A percentile compares a stretch with the other conserved stretches of the same genome.
These are phyloP conservation scores for Antheraea assamensis DNA, from an alignment of 2,888 invertebrate species.

Conservation along the genomic window DNA sequence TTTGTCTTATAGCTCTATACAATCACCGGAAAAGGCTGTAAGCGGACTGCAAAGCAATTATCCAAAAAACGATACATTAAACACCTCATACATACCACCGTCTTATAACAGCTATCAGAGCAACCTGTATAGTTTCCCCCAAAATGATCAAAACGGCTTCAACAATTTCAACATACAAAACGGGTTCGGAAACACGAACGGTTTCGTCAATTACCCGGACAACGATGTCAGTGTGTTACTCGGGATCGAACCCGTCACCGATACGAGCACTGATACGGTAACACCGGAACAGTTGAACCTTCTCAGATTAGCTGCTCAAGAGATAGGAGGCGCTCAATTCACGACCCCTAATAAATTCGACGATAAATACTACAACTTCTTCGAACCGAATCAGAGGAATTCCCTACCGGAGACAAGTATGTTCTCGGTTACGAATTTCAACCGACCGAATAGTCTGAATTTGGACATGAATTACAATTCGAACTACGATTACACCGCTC, in stretches of 20 bases:
- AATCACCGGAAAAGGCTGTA: conserved; percentile 67
- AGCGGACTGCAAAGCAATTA: conserved; percentile 54
- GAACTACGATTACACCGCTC: conserved; percentile 59
- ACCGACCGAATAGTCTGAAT: conserved; percentile 69
- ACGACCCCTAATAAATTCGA: conserved; percentile 64
- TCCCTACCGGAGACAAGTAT: conserved; percentile 68
- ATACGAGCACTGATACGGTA: conserved; percentile 53
- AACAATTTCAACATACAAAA: conserved; percentile 64
- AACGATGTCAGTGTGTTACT: conserved; percentile 60
- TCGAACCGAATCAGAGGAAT: conserved; percentile 75
- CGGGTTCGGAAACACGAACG: conserved; percentile 60
- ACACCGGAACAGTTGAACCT: conserved; percentile 74
- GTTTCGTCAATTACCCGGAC: conserved; percentile 64
- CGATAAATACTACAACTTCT: conserved; percentile 72
- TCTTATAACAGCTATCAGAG: conserved; percentile 58
- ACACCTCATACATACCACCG: conserved; percentile 55
- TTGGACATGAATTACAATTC: conserved; percentile 65
- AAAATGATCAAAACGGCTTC: conserved; percentile 63
- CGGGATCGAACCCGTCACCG: conserved; percentile 60
- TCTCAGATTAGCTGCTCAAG: conserved; percentile 75
- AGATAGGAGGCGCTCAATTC: conserved; percentile 76
- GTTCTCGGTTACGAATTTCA: conserved; percentile 59
- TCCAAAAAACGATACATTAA: conserved; percentile 57
- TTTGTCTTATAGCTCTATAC: conserved; percentile 58
- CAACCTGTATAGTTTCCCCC: conserved; percentile 59